These are phyloP conservation scores for Pan paniscus DNA, from an alignment of 2,113 vertebrate genomes.

Conservation along the genomic window DNA sequence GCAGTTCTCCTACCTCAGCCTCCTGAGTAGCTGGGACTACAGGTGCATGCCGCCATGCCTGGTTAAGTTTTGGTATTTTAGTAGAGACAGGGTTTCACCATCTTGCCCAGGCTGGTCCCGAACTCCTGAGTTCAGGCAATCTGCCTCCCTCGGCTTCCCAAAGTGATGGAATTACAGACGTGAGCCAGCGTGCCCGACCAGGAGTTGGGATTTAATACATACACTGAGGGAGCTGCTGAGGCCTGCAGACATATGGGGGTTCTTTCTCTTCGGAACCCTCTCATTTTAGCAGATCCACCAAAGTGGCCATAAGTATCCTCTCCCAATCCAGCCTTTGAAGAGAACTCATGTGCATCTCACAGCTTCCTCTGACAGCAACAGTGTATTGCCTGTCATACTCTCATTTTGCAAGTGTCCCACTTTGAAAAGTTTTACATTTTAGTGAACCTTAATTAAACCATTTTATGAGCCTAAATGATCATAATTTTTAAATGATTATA, in stretches of 20 bases:
- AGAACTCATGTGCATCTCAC: neutral
- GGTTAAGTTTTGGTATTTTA: no score
- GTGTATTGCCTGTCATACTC: neutral
- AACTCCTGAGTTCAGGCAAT: no score
- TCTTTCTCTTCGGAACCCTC: neutral
- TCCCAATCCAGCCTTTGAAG: neutral
- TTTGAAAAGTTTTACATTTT: neutral
- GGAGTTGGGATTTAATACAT: neutral
- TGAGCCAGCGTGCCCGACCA: neutral
- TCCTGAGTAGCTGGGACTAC: no score
- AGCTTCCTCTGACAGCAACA: neutral
- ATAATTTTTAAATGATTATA: slow-evolving; percentile 11
- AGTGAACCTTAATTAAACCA: neutral
- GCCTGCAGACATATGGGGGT: neutral
- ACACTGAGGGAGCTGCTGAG: neutral
- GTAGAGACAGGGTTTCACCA: no score
- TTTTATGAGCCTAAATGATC: neutral
- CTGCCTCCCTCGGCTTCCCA: no score
- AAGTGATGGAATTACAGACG: no score
- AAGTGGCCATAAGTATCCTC: neutral
- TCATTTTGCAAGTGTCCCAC: neutral
- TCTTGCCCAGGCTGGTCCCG: no score
- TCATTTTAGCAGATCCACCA: neutral
- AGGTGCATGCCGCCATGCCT: no score
- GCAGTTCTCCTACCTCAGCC: no score